Conservation (phyloP, 1,140 invertebrate species). For the Radopholus similis region DNA sequence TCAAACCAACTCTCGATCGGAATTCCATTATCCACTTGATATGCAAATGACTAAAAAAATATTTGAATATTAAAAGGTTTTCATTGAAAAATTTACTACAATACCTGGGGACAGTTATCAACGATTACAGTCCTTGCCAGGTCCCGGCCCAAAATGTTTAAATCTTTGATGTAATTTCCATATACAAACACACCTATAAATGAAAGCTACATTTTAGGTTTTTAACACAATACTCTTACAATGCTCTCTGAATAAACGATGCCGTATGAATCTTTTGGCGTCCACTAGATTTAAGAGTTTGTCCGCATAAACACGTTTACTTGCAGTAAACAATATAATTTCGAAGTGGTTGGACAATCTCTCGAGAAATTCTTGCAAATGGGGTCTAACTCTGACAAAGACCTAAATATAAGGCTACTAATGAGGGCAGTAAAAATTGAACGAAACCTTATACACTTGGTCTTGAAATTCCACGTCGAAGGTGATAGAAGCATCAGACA, state of each 20-base stretch:
- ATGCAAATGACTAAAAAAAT: slow-evolving; percentile 86
- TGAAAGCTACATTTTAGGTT: too few species aligned
- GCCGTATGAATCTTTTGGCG: slow-evolving; percentile 75
- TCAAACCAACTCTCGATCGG: slow-evolving; percentile 96
- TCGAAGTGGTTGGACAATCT: slow-evolving; percentile 83
- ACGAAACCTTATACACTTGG: slow-evolving; percentile 71
- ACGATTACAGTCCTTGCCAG: slow-evolving; percentile 84
- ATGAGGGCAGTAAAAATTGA: not conserved
- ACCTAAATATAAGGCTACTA: slow-evolving; percentile 64
- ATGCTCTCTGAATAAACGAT: slow-evolving; percentile 85
- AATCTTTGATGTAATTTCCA: slow-evolving; percentile 93
- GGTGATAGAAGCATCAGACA: slow-evolving; percentile 83
- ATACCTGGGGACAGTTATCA: slow-evolving; percentile 86
- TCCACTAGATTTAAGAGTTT: slow-evolving; percentile 87
- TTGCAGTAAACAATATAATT: slow-evolving; percentile 91
- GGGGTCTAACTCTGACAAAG: slow-evolving; percentile 84
- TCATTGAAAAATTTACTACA: too few species aligned
- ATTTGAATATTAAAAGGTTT: too few species aligned
- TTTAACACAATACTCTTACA: too few species aligned
- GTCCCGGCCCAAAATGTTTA: slow-evolving; percentile 85
- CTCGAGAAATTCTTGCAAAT: slow-evolving; percentile 84
- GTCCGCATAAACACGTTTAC: slow-evolving; percentile 90
- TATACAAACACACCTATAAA: slow-evolving; percentile 85
- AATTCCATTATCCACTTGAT: slow-evolving; percentile 88
- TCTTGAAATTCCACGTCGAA: slow-evolving; percentile 90